Conservation (phyloP, 2,888 invertebrate species). For the Nephrotoma guestfalica region DNA sequence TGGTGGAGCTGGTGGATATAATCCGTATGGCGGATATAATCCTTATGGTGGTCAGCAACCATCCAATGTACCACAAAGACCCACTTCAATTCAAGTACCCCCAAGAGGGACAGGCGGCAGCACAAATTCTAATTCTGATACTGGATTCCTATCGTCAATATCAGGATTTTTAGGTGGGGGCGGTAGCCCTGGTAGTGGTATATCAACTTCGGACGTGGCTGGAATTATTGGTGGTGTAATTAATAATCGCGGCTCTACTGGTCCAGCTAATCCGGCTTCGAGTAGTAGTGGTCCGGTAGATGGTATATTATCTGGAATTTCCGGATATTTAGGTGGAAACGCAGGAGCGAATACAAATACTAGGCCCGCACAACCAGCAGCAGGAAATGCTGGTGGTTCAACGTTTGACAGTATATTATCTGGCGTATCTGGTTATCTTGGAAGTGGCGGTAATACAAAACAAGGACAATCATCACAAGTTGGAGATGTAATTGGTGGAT, state of each 20-base stretch:
- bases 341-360: slow-evolving; percentile 7
- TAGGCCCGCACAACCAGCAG: not conserved
- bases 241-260: not conserved
- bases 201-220: slow-evolving; percentile 19
- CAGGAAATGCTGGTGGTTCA: not conserved
- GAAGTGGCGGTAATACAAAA: slow-evolving; percentile 15
- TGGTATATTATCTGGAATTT: not conserved
- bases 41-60: not conserved
- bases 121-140: not conserved
- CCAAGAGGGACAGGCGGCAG: not conserved
- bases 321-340: slow-evolving; percentile 15
- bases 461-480: not conserved
- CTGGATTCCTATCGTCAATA: not conserved
- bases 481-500: not conserved
- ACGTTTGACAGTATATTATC: not conserved
- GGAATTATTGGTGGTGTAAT: slow-evolving; percentile 16
- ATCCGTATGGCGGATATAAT: slow-evolving; percentile 18
- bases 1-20: slow-evolving; percentile 15
- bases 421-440: slow-evolving; percentile 12
- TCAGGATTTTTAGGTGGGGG: slow-evolving; percentile 11
- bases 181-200: slow-evolving; percentile 26
- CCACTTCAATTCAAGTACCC: not conserved
- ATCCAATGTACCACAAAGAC: slow-evolving; percentile 12
- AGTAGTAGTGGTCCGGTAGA: not conserved
- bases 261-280: not conserved